Evolutionary conservation across 1,140 invertebrate genomes (phyloP).

Genomic region (Periplaneta americana): DNA sequence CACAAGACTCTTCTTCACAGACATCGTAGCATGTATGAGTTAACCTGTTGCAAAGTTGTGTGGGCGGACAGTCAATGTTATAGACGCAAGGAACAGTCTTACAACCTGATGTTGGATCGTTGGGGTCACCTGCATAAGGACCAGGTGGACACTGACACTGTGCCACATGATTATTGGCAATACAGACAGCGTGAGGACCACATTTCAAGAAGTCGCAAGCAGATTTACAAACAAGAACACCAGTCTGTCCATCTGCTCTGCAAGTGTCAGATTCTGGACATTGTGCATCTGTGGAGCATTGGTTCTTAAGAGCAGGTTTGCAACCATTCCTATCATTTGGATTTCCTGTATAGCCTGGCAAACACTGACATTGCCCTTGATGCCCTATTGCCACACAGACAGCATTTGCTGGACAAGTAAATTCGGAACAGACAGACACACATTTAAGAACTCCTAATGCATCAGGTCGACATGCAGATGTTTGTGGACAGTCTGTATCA

Average conservation of each 20-base stretch:
- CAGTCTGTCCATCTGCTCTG: conserved; percentile 37
- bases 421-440: conserved; percentile 63
- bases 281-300: conserved; percentile 72
- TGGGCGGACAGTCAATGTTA: conserved; percentile 71
- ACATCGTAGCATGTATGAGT: conserved; percentile 77
- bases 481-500: conserved; percentile 63
- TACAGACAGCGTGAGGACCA: conserved; percentile 77
- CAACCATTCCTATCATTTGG: conserved; percentile 85
- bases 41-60: conserved; percentile 73
- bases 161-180: conserved; percentile 81
- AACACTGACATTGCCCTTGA: conserved; percentile 70
- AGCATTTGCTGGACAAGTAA: conserved; percentile 77
- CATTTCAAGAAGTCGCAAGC: conserved; percentile 72
- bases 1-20: conserved; percentile 76
- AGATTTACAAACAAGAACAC: conserved; percentile 53
- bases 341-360: conserved; percentile 75
- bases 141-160: conserved; percentile 84
- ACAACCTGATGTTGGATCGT: conserved; percentile 66
- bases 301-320: conserved; percentile 57
- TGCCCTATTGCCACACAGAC: conserved; percentile 70
- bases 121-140: conserved; percentile 71
- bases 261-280: conserved; percentile 77
- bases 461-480: conserved; percentile 69
- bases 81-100: conserved; percentile 74
- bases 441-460: conserved; percentile 82